Evolutionary conservation across 2,888 invertebrate species (phyloP), one percentile per base, ranked within the genome.

Genomic region (Zygaena filipendulae): DNA sequence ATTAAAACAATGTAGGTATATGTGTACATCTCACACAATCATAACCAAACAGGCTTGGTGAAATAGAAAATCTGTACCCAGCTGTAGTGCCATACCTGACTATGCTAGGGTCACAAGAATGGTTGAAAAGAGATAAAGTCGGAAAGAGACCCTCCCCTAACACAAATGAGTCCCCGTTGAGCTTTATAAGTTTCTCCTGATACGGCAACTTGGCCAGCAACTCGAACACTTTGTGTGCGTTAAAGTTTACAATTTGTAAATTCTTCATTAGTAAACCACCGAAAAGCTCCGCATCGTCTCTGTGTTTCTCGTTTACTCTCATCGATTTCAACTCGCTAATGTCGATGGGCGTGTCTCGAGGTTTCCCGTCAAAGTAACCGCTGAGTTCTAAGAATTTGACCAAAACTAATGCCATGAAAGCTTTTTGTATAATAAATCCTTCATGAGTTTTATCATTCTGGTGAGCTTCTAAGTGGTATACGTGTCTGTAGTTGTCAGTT

Each of bases 211-310:
- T 71, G 1, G 63, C 83, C 35, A 84, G 82, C 29, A 88, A 59
- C 52, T 92, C 91, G 21, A 88, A 87, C 26, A 94, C 87, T 79
- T 94, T 94, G 47, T 95, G 95, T 3, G 92, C 87, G 51, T 94
- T 95, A 54, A 92, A 95, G 55, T 93, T 92, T 4, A 92, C 62
- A 7, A 91, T 68, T 64, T 92, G 89, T 13, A 92, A 64, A 59
- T 89, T 87, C 42, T 86, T 84, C 30, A 92, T 57, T 24, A 92
- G 64, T 16, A 92, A 56, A 3, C 84, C 82, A 0, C 87, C 89
- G 22, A 92, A 81, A 9, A 68, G 40, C 2, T 51, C 56, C 2
- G 85, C 80, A 20, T 82, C 60, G 42, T 87, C 86, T 21, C 79
- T 82, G 12, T 67, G 52, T 30, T 62, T 58, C 1, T 72, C 69